These are phyloP conservation scores for Pagetopsis macropterus DNA, from an alignment of 2,797 vertebrate genomes.

Conservation along the genomic window DNA sequence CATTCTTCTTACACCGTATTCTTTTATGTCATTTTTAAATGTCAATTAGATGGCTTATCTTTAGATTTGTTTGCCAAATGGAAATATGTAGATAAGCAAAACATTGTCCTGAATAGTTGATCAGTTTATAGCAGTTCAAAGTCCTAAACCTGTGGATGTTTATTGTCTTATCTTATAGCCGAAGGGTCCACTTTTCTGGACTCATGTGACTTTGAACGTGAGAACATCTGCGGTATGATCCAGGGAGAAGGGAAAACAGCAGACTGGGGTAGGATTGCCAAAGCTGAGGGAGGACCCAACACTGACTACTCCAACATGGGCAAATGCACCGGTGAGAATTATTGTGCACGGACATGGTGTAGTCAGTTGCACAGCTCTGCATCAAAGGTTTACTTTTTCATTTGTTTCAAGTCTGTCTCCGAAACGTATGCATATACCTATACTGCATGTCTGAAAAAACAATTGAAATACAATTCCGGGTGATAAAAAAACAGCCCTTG, in stretches of 20 bases:
- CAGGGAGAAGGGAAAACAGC: slow-evolving; percentile 82
- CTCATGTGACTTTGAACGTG: slow-evolving; percentile 91
- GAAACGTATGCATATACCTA: background rate
- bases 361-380: background rate
- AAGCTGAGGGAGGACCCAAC: slow-evolving; percentile 78
- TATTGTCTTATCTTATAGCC: slow-evolving; percentile 55
- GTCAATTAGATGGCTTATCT: slow-evolving; percentile 1
- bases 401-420: background rate
- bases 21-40: background rate
- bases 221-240: slow-evolving; percentile 94
- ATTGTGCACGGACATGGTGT: background rate
- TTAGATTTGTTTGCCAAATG: background rate
- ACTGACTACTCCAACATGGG: slow-evolving; percentile 90
- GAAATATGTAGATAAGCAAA: slow-evolving; percentile 1
- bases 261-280: slow-evolving; percentile 83
- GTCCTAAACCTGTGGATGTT: slow-evolving; percentile 25
- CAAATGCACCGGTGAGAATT: slow-evolving; percentile 86
- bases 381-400: background rate
- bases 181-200: slow-evolving; percentile 90
- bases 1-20: background rate
- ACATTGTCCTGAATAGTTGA: background rate
- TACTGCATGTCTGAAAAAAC: too few relatives aligned
- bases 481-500: background rate
- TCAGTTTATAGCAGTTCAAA: slow-evolving; percentile 58
- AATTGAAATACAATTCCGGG: background rate